Evolutionary conservation across 1,140 invertebrate species (phyloP).

Genomic region (Elysia chlorotica): DNA sequence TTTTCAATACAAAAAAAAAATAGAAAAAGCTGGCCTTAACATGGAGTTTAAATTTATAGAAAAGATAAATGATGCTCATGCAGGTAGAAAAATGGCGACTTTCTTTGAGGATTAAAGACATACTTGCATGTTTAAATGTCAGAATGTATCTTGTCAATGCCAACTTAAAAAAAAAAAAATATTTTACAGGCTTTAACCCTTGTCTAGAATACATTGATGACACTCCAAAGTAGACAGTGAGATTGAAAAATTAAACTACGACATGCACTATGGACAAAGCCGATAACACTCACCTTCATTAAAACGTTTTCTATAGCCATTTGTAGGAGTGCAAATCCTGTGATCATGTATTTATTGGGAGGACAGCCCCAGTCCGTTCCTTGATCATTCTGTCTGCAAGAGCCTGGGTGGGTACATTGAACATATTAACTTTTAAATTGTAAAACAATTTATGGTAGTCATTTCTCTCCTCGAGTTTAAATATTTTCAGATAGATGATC

Average conservation of each 20-base stretch:
- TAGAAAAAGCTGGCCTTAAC: neutral
- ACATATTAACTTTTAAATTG: no score
- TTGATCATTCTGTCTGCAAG: constrained; percentile 19
- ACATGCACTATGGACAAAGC: neutral
- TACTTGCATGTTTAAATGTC: no score
- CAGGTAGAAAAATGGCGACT: no score
- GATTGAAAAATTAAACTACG: neutral
- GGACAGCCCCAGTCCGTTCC: constrained; percentile 29
- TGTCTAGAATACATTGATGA: no score
- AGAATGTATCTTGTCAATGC: neutral
- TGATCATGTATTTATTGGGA: constrained; percentile 42
- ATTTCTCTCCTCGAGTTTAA: neutral
- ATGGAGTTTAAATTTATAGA: neutral
- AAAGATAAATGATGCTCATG: no score
- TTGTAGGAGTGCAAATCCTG: constrained; percentile 48
- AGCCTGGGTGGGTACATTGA: no score
- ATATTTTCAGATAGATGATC: neutral
- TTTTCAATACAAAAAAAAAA: neutral
- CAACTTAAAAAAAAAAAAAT: neutral
- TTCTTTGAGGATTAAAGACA: no score
- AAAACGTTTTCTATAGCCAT: constrained; percentile 43
- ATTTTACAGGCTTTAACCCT: no score
- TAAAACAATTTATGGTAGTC: neutral
- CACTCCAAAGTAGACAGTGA: neutral
- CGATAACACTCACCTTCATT: constrained; percentile 31